A percentile compares a stretch with the other conserved stretches of the same genome.
These are phyloP conservation scores for Ridgeia piscesae DNA, from an alignment of 1,140 invertebrate genomes.

Conservation along the genomic window DNA sequence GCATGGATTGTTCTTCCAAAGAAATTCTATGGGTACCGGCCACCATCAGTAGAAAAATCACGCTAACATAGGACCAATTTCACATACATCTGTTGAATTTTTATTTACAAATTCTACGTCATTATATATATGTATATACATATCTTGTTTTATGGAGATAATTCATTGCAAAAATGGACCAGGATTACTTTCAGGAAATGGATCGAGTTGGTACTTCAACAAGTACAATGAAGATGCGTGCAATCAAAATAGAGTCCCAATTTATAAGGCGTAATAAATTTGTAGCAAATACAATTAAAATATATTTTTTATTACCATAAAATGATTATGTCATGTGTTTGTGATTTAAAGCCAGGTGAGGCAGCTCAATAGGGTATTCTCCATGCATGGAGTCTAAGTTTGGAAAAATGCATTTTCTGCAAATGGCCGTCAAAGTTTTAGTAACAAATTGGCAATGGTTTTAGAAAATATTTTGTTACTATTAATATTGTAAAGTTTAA, in stretches of 20 bases:
- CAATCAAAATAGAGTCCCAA: background rate
- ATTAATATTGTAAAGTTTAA: too few species aligned
- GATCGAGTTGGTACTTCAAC: background rate
- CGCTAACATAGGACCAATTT: background rate
- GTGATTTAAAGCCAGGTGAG: too few species aligned
- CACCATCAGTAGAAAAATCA: background rate
- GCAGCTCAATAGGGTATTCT: too few species aligned
- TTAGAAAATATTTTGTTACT: too few species aligned
- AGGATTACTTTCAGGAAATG: background rate
- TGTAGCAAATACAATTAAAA: too few species aligned
- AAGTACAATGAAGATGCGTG: background rate
- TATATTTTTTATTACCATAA: background rate
- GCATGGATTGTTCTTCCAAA: background rate
- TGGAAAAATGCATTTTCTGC: too few species aligned
- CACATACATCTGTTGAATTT: too few species aligned
- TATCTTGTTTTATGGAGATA: background rate
- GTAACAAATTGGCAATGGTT: too few species aligned
- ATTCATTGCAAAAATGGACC: background rate
- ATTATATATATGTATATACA: background rate
- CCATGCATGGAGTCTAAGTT: too few species aligned
- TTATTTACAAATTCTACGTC: background rate
- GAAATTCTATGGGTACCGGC: background rate
- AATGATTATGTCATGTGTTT: background rate
- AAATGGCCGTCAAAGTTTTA: too few species aligned
- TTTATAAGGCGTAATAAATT: background rate